A percentile compares a stretch with the other conserved stretches of the same genome.
Conservation (phyloP, 1,140 invertebrate species). For the Macrocentrus cingulum region DNA sequence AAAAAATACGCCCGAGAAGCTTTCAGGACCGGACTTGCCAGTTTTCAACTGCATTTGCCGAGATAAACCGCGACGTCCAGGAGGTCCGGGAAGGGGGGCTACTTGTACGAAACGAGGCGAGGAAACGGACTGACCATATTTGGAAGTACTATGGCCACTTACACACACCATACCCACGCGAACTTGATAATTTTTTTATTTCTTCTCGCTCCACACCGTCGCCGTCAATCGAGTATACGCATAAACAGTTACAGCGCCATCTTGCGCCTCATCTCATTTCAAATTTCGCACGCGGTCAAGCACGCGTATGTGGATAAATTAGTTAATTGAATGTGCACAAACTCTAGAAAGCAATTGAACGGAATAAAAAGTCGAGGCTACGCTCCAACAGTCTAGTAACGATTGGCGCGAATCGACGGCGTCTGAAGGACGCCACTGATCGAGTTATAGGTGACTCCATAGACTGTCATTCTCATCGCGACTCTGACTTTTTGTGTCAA, state of each 20-base stretch:
- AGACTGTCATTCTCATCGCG: neutral
- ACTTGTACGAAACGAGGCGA: slow-evolving; percentile 36
- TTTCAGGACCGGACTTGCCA: slow-evolving; percentile 15
- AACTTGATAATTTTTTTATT: neutral
- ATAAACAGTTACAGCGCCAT: too few species aligned
- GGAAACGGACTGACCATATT: slow-evolving; percentile 41
- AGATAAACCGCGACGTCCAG: slow-evolving; percentile 27
- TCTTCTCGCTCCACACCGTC: neutral
- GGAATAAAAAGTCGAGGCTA: neutral
- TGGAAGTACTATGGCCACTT: slow-evolving; percentile 37
- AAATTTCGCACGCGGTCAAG: too few species aligned
- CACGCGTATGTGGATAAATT: too few species aligned
- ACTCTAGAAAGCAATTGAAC: too few species aligned
- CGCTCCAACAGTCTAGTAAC: too few species aligned
- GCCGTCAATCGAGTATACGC: neutral
- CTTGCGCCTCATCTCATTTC: too few species aligned
- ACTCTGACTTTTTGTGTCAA: slow-evolving; percentile 3
- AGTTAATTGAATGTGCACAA: too few species aligned
- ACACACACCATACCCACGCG: neutral
- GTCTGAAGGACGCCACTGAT: neutral
- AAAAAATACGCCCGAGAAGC: slow-evolving; percentile 30
- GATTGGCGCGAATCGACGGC: too few species aligned
- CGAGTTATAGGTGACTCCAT: neutral
- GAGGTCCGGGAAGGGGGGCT: slow-evolving; percentile 14
- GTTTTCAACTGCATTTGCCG: slow-evolving; percentile 8